Evolutionary conservation across 2,113 vertebrate genomes (phyloP).

Genomic region (Phrynosoma platyrhinos): DNA sequence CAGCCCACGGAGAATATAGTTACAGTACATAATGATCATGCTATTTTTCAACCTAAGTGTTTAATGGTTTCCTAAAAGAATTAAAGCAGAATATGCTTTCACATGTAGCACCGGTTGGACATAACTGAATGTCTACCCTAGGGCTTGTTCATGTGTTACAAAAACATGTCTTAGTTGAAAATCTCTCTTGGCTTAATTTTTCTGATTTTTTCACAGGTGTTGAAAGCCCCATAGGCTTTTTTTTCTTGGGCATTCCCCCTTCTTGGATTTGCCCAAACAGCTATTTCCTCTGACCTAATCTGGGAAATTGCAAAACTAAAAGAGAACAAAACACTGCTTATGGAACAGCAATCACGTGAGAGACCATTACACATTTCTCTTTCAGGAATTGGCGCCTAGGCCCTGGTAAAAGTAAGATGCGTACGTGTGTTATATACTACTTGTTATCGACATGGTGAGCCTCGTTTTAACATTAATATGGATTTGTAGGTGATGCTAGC

Average conservation of each 20-base stretch:
- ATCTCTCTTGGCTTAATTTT: rapidly evolving
- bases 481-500: neutral
- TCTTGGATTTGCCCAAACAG: constrained; percentile 37
- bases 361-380: neutral
- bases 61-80: too few species aligned
- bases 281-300: constrained; percentile 61
- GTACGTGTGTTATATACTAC: neutral
- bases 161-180: rapidly evolving
- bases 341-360: constrained; percentile 53
- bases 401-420: constrained; percentile 15
- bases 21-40: too few species aligned
- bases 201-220: neutral
- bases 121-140: neutral
- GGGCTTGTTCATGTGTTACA: neutral
- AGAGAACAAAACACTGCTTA: constrained; percentile 57
- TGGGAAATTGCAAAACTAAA: constrained; percentile 34
- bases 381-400: constrained; percentile 35
- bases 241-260: constrained; percentile 23
- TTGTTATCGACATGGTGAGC: rapidly evolving
- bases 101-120: neutral
- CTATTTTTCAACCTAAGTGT: too few species aligned
- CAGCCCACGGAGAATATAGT: too few species aligned
- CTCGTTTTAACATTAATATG: rapidly evolving
- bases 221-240: neutral
- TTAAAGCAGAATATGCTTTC: too few species aligned